These are phyloP conservation scores for Nasonia vitripennis DNA, from an alignment of 1,140 invertebrate species.

Conservation along the genomic window DNA sequence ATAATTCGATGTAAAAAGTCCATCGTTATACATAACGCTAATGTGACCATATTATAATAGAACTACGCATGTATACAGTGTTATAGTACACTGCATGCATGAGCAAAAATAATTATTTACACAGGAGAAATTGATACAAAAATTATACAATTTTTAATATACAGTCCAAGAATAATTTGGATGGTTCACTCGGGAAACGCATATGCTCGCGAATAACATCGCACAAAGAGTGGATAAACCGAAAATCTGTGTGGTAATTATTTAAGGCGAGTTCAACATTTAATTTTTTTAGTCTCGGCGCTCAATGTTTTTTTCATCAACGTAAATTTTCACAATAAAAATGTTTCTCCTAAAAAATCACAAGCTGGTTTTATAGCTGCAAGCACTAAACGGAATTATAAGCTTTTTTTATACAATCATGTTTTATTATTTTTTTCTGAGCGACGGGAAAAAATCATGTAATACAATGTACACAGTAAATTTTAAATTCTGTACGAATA, in stretches of 20 bases:
- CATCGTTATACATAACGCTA: background rate
- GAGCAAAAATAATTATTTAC: conserved; percentile 27
- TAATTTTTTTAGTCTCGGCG: conserved; percentile 30
- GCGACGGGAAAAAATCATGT: conserved; percentile 9
- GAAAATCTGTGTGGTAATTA: conserved; percentile 13
- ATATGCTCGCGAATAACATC: conserved; percentile 19
- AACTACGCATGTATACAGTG: background rate
- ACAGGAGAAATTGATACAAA: conserved; percentile 10
- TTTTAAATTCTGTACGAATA: background rate
- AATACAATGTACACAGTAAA: background rate
- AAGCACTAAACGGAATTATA: conserved; percentile 33
- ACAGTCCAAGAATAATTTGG: conserved; percentile 23
- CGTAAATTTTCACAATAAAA: conserved; percentile 40
- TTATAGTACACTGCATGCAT: background rate
- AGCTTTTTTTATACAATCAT: conserved; percentile 37
- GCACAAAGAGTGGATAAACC: conserved; percentile 39
- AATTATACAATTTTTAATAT: conserved; percentile 8
- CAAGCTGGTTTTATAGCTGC: conserved; percentile 39
- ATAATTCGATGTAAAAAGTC: conserved; percentile 24
- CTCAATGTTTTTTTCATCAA: conserved; percentile 2
- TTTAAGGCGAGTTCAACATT: conserved; percentile 45
- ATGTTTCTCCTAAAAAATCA: conserved; percentile 51
- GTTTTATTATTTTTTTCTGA: conserved; percentile 10
- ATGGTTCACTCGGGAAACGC: conserved; percentile 22
- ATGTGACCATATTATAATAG: background rate